phyloP scores from a whole-genome alignment of 1,140 invertebrate genomes.

The Wasmannia auropunctata region DNA sequence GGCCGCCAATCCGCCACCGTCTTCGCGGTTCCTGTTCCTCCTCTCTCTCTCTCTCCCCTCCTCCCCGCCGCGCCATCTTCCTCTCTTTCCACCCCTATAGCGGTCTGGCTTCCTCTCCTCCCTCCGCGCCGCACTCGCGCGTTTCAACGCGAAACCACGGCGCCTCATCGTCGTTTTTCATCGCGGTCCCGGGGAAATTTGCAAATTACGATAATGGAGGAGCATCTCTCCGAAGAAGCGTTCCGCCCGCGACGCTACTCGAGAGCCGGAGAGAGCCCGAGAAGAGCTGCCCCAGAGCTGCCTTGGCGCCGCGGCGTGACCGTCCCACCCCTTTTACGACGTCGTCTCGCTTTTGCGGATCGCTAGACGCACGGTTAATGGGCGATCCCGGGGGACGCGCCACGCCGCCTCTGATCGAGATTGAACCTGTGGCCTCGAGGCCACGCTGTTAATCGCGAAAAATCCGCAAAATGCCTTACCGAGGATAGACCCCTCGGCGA shows the following conservation, averaged over 20 bases:
- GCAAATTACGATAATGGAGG: conserved; percentile 82
- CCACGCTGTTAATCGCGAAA: conserved; percentile 21
- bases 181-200: conserved; percentile 77
- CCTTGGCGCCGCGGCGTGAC: conserved; percentile 68
- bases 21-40: conserved; percentile 65
- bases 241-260: conserved; percentile 72
- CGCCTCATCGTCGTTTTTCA: conserved; percentile 71
- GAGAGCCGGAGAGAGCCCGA: conserved; percentile 22
- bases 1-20: conserved; percentile 85
- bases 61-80: conserved; percentile 1
- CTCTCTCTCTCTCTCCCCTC: too few species aligned
- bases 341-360: conserved; percentile 13
- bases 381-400: conserved; percentile 17
- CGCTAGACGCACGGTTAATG: conserved; percentile 44
- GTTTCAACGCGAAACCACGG: conserved; percentile 68
- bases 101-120: conserved; percentile 32
- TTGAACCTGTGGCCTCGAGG: neutral
- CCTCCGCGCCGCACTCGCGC: conserved; percentile 60
- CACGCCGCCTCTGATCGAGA: conserved; percentile 19
- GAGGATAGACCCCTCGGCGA: neutral
- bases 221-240: conserved; percentile 63
- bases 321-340: conserved; percentile 36
- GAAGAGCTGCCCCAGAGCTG: conserved; percentile 50
- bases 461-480: conserved; percentile 2
- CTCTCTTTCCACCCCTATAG: conserved; percentile 32